Percentiles rank a stretch among this genome's conserved stretches.
These are phyloP conservation scores for Calidris pugnax DNA, from an alignment of 2,113 vertebrate species.

Conservation along the genomic window DNA sequence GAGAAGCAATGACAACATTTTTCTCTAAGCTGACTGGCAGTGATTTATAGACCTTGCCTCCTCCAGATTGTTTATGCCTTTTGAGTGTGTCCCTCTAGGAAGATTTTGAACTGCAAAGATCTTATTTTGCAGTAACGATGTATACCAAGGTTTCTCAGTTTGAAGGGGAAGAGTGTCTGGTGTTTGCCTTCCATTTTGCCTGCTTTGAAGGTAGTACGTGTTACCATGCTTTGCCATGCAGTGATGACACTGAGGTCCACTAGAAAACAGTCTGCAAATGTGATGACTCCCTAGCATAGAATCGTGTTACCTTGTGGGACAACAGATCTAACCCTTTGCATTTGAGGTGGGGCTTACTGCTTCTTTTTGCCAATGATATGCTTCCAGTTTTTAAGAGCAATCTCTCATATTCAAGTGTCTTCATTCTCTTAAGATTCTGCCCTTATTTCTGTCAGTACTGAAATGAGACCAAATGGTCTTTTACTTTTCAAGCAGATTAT, in stretches of 20 bases:
- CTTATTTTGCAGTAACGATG: neutral
- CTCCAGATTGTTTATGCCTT: neutral
- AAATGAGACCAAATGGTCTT: neutral
- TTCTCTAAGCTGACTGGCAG: neutral
- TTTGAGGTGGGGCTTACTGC: neutral
- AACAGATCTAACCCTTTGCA: neutral
- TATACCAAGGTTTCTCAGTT: neutral
- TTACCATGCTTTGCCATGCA: neutral
- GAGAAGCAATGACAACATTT: slow-evolving; percentile 30
- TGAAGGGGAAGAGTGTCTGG: neutral
- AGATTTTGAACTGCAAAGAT: neutral
- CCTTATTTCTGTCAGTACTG: neutral
- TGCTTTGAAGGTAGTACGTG: neutral
- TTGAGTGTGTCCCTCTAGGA: neutral
- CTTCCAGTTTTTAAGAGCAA: neutral
- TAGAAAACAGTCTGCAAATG: neutral
- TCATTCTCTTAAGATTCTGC: neutral
- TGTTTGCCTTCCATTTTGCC: neutral
- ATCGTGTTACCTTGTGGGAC: neutral
- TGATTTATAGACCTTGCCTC: slow-evolving; percentile 2
- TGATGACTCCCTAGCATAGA: neutral
- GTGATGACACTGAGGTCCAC: neutral
- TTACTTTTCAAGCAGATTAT: neutral
- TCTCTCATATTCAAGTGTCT: neutral
- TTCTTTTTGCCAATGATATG: neutral